phyloP scores from a whole-genome alignment of 92 coral and sea anemone species.

The Epizoanthus fatuus region DNA sequence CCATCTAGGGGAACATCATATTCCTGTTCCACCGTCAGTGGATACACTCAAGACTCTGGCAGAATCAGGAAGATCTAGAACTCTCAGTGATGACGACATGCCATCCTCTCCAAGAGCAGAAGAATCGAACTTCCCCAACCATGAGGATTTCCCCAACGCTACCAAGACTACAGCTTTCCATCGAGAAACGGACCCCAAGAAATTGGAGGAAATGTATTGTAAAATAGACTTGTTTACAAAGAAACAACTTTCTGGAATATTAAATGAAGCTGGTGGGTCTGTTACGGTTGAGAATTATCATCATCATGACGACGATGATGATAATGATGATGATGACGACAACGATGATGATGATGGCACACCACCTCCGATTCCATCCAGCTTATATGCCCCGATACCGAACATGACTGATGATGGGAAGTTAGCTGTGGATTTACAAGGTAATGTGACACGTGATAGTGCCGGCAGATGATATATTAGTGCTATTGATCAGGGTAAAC shows the following conservation, averaged over 20 bases:
- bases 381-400: slow-evolving; percentile 28
- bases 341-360: background rate
- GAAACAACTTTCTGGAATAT: background rate
- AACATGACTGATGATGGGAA: background rate
- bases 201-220: slow-evolving; percentile 36
- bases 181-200: slow-evolving; percentile 33
- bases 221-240: slow-evolving; percentile 16
- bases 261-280: background rate
- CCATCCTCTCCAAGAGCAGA: background rate
- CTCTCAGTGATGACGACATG: background rate
- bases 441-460: background rate
- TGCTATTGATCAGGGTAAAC: no score
- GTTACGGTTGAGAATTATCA: background rate
- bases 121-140: background rate
- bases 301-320: background rate
- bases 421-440: background rate
- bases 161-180: slow-evolving; percentile 8
- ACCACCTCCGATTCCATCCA: slow-evolving; percentile 27
- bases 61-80: slow-evolving; percentile 14
- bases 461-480: background rate
- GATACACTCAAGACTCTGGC: slow-evolving; percentile 4
- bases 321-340: background rate
- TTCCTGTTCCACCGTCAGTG: slow-evolving; percentile 23
- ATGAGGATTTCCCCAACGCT: background rate
- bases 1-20: background rate